A percentile compares a stretch with the other conserved stretches of the same genome.
Conservation (phyloP, 1,140 invertebrate species). For the Drosophila pruinosa region DNA sequence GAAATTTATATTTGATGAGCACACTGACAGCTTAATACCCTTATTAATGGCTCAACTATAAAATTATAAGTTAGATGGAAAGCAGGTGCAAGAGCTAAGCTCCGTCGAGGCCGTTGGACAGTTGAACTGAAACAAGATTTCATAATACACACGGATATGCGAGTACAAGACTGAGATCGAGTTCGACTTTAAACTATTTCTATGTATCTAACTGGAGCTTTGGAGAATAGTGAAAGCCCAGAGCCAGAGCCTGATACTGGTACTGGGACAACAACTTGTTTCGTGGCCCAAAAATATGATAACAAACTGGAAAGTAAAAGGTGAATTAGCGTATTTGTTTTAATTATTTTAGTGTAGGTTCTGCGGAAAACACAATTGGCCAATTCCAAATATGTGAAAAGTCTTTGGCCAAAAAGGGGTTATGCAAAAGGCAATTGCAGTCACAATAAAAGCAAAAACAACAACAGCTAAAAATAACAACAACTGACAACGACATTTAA, state of each 20-base stretch:
- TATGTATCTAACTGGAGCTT: background rate
- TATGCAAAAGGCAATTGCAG: conserved; percentile 70
- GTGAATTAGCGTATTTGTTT: background rate
- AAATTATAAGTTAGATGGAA: background rate
- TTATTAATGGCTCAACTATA: background rate
- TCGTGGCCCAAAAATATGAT: conserved; percentile 26
- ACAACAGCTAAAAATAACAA: background rate
- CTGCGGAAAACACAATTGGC: conserved; percentile 27
- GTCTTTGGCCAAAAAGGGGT: conserved; percentile 46
- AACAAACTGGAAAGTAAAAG: conserved; percentile 29
- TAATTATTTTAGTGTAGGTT: conserved; percentile 33
- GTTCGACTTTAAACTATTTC: background rate
- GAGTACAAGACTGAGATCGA: background rate
- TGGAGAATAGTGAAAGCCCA: background rate
- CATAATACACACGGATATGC: conserved; percentile 22
- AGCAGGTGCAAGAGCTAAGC: conserved; percentile 11
- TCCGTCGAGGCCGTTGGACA: background rate
- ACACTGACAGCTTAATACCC: conserved; percentile 1
- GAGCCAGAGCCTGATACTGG: background rate
- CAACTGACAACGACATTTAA: conserved; percentile 39
- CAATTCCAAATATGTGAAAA: conserved; percentile 54
- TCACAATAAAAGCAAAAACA: conserved; percentile 1
- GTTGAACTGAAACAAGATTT: conserved; percentile 13
- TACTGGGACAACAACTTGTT: conserved; percentile 26
- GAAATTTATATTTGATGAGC: background rate